phyloP scores from a whole-genome alignment of 2,113 vertebrate species.

The Podarcis muralis region DNA sequence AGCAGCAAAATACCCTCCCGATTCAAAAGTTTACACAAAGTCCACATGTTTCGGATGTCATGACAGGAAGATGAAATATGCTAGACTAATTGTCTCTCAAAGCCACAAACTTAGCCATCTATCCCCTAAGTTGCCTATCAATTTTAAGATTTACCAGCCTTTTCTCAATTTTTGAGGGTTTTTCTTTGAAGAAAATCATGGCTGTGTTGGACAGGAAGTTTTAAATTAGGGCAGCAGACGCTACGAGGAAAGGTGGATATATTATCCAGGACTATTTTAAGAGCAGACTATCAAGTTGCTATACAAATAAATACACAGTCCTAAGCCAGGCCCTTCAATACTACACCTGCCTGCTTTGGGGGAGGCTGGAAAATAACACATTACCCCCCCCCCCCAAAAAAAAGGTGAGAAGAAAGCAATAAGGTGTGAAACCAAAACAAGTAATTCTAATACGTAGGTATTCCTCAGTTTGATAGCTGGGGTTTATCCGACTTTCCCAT shows the following conservation, averaged over 20 bases:
- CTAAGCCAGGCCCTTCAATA: constrained; percentile 18
- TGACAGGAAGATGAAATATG: neutral
- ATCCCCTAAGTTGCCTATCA: neutral
- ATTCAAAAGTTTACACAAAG: neutral
- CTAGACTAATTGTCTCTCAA: neutral
- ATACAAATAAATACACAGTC: constrained; percentile 13
- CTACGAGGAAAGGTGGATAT: constrained; percentile 7
- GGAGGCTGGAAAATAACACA: neutral
- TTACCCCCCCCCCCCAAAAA: neutral
- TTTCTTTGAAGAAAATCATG: neutral
- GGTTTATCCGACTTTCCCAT: neutral
- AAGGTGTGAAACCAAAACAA: neutral
- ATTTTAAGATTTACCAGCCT: neutral
- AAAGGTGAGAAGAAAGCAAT: neutral
- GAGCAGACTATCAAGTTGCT: constrained; percentile 56
- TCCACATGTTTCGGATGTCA: neutral
- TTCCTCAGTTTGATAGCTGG: neutral
- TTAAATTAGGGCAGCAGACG: constrained; percentile 23
- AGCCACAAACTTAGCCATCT: neutral
- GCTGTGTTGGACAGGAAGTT: accelerated
- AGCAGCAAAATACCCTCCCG: neutral
- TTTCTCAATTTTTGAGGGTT: accelerated
- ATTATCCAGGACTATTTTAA: constrained; percentile 50
- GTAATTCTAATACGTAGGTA: no score
- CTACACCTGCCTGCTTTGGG: constrained; percentile 35